A percentile compares a stretch with the other conserved stretches of the same genome.
phyloP scores from a whole-genome alignment of 2,113 vertebrate genomes.

The Oreotrochilus melanogaster region DNA sequence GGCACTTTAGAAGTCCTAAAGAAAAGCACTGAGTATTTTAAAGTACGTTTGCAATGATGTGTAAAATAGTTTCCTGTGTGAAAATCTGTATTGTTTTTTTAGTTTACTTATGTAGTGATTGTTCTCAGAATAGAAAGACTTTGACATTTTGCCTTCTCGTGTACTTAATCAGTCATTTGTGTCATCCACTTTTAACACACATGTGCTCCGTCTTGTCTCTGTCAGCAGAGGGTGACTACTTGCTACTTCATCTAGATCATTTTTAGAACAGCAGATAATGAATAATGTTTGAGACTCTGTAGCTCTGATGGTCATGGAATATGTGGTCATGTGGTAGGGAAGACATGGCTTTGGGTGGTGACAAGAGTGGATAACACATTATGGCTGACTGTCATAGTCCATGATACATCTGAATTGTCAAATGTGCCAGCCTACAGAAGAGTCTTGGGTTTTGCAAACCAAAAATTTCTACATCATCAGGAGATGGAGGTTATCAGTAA shows the following conservation, averaged over 20 bases:
- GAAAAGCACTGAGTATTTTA: neutral
- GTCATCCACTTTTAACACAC: neutral
- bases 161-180: constrained; percentile 16
- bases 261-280: neutral
- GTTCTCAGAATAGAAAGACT: constrained; percentile 16
- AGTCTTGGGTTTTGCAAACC: neutral
- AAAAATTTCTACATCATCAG: neutral
- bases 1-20: neutral
- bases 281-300: neutral
- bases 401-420: neutral
- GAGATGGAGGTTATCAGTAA: neutral
- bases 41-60: constrained; percentile 9
- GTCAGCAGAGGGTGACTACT: neutral
- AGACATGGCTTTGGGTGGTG: neutral
- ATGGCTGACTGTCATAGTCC: neutral
- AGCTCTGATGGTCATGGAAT: neutral
- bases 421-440: neutral
- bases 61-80: constrained; percentile 9
- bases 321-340: neutral
- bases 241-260: neutral
- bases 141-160: constrained; percentile 40
- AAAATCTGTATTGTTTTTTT: constrained; percentile 50
- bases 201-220: neutral
- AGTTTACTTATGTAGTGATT: constrained; percentile 20
- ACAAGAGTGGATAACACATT: neutral